Base-by-base conservation (phyloP, 2,888 invertebrate genomes). In the Catocala nupta region DNA sequence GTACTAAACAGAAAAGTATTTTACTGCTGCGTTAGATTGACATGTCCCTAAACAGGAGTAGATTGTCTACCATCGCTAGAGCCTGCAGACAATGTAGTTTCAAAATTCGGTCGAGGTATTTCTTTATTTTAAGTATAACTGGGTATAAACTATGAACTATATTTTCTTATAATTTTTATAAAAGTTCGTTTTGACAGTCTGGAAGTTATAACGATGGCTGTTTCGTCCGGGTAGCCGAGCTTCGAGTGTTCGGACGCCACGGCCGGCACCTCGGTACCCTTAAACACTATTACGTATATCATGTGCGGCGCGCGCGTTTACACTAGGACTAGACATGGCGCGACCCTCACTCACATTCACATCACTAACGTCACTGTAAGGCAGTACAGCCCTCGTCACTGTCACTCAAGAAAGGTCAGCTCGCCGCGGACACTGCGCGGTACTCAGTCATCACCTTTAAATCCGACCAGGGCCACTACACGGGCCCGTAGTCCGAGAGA, bases 211-310 rank as follows among this genome's bases (percentile, higher is more conserved):
- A 8, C 51, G 51, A 36, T 8, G 51, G 25, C 25, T n/a, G 34
- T n/a, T n/a, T 3, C 25, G 34, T 7, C 59, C 53, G 56, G 63
- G 63, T 12, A 59, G 42, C 16, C 50, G 55, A 50, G 51, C 65
- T 60, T n/a, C 12, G 48, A 43, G 61, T n/a, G 59, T 52, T 58
- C 57, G 63, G 66, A 69, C 67, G 66, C 68, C 69, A 57, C 68
- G 67, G 64, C 68, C 70, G 59, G 62, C 68, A 56, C 55, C 64
- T 44, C 64, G 59, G 43, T 11, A 12, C 65, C 70, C 80, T 85
- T 90, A 89, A 83, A 81, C 80, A 78, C 91, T 93, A 93, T 93
- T 93, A 93, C 93, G 93, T 93, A 93, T 93, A 91, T 90, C 71
- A 81, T 75, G 81, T 83, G 83, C 80, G 87, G 87, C 86, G 86